phyloP scores from a whole-genome alignment of 2,888 invertebrate species.

The Plagodis pulveraria region DNA sequence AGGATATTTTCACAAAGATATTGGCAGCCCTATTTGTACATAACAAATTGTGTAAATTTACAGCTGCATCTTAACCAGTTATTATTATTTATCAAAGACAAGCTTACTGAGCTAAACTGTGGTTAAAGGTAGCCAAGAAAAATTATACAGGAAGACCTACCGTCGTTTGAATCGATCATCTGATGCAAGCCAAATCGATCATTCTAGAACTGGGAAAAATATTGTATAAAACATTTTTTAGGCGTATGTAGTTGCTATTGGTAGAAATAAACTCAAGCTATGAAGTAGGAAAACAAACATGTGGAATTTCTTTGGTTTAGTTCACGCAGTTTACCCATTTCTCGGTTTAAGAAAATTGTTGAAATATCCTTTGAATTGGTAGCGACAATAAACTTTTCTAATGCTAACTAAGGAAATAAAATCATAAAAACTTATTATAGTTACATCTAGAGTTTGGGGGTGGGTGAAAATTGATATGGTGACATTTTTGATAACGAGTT shows the following conservation, averaged over 20 bases:
- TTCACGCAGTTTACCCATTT: not conserved
- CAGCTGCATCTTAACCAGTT: constrained; percentile 49
- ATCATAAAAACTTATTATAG: too few relatives aligned
- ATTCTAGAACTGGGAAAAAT: constrained; percentile 8
- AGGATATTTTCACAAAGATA: too few relatives aligned
- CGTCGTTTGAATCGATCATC: constrained; percentile 40
- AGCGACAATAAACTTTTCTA: too few relatives aligned
- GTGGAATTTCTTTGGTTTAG: not conserved
- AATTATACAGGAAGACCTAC: constrained; percentile 51
- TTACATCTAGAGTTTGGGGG: too few relatives aligned
- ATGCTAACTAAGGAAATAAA: too few relatives aligned
- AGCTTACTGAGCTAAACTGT: constrained; percentile 57
- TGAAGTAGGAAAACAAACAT: too few relatives aligned
- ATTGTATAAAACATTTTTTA: constrained; percentile 9
- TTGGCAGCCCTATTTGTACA: constrained; percentile 28
- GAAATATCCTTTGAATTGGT: too few relatives aligned
- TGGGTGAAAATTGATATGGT: too few relatives aligned
- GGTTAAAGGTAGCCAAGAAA: constrained; percentile 60
- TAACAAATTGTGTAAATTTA: constrained; percentile 55
- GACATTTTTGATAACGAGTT: too few relatives aligned
- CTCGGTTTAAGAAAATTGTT: too few relatives aligned
- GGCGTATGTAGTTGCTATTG: not conserved
- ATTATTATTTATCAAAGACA: constrained; percentile 70
- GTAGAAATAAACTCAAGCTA: too few relatives aligned
- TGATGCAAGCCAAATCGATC: constrained; percentile 22